phyloP scores from a whole-genome alignment of 2,888 invertebrate genomes.

The Apodemia hepburni region DNA sequence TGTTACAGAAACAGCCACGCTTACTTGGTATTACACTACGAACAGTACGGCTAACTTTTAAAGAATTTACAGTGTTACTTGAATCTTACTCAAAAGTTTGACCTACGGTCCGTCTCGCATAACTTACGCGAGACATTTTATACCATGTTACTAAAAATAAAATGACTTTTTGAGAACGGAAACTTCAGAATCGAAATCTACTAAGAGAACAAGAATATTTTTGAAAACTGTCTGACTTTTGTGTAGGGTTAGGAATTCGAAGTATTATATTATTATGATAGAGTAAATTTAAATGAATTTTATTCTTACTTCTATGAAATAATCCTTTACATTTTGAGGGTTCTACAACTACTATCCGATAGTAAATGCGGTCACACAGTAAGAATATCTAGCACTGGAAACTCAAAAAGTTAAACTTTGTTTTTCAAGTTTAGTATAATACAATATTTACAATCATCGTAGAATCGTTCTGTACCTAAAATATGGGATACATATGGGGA shows the following conservation, averaged over 20 bases:
- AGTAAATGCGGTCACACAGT: no score
- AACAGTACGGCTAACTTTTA: constrained; percentile 32
- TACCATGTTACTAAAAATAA: constrained; percentile 30
- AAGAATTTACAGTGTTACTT: constrained; percentile 32
- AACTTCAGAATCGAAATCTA: constrained; percentile 34
- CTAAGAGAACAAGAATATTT: constrained; percentile 22
- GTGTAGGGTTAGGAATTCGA: neutral
- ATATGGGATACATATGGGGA: no score
- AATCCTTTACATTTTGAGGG: no score
- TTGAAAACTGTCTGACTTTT: neutral
- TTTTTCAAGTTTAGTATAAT: no score
- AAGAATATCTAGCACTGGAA: no score
- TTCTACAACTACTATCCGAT: no score
- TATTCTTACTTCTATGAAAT: no score
- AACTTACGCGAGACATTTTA: constrained; percentile 32
- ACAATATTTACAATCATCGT: no score
- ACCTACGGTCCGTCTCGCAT: constrained; percentile 29
- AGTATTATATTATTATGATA: no score
- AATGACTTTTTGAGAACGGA: constrained; percentile 27
- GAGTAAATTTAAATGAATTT: no score
- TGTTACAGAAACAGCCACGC: constrained; percentile 36
- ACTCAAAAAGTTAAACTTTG: no score
- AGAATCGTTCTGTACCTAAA: no score
- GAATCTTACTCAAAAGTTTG: constrained; percentile 31
- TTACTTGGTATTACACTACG: constrained; percentile 35